Evolutionary conservation across 2,113 vertebrate genomes (phyloP).

Genomic region (Channa argus): DNA sequence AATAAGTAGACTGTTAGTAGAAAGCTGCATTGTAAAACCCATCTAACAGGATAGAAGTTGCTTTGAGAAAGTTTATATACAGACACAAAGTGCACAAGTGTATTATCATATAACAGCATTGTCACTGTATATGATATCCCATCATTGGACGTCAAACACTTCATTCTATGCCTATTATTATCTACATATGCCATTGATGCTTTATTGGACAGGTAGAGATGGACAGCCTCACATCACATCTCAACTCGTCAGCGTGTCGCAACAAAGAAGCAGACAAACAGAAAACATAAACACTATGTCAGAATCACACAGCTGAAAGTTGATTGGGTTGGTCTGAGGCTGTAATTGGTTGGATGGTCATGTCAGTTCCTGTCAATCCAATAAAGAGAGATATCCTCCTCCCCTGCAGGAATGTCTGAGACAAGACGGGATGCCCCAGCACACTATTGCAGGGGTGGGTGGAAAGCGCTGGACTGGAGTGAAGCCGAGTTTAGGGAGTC

Average conservation of each 20-base stretch:
- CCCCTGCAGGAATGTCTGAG: conserved; percentile 55
- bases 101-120: conserved; percentile 75
- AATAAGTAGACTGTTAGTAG: conserved; percentile 52
- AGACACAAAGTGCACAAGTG: conserved; percentile 64
- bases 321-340: conserved; percentile 62
- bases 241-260: conserved; percentile 26
- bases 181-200: conserved; percentile 33
- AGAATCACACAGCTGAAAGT: conserved; percentile 63
- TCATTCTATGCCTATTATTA: conserved; percentile 40
- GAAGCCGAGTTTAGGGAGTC: conserved; percentile 44
- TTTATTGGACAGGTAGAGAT: conserved; percentile 25
- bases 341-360: conserved; percentile 40
- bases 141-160: conserved; percentile 48
- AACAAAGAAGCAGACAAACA: conserved; percentile 68
- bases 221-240: conserved; percentile 19
- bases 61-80: conserved; percentile 31
- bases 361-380: conserved; percentile 39
- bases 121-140: conserved; percentile 74
- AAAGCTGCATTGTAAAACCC: conserved; percentile 39
- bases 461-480: conserved; percentile 52
- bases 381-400: conserved; percentile 39
- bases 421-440: conserved; percentile 35
- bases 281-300: conserved; percentile 62
- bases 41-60: conserved; percentile 30
- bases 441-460: conserved; percentile 57